phyloP scores from a whole-genome alignment of 2,113 vertebrate species.

The Agelaius phoeniceus region DNA sequence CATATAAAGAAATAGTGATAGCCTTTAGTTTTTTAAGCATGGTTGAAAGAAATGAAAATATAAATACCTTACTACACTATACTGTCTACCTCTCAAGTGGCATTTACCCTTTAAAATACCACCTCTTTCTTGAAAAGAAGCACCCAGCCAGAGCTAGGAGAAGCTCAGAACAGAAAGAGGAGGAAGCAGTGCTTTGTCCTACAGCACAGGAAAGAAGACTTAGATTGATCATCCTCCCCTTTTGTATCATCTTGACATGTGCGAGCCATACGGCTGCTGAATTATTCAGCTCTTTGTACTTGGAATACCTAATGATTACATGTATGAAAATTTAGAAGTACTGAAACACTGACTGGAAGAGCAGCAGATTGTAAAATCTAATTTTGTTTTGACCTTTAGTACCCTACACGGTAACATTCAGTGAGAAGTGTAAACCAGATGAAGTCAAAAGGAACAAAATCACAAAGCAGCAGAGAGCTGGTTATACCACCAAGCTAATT shows the following conservation, averaged over 20 bases:
- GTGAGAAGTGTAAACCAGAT: neutral
- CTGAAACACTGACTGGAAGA: neutral
- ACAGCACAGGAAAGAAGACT: neutral
- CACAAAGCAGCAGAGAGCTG: neutral
- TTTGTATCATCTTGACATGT: conserved; percentile 26
- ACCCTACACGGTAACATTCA: neutral
- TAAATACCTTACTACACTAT: neutral
- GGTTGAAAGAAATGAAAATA: neutral
- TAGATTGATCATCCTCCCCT: neutral
- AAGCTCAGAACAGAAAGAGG: neutral
- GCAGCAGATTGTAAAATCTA: neutral
- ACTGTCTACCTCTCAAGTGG: neutral
- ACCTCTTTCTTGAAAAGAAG: neutral
- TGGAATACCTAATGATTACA: neutral
- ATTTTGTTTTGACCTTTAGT: neutral
- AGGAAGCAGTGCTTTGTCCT: conserved; percentile 1
- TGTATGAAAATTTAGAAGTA: neutral
- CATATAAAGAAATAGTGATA: neutral
- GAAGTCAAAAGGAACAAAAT: conserved; percentile 4
- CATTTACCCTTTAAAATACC: neutral
- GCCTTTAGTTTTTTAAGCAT: neutral
- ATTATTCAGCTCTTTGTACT: conserved; percentile 41
- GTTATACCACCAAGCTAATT: neutral
- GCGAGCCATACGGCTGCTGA: neutral
- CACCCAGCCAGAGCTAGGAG: neutral